Evolutionary conservation across 2,888 invertebrate genomes (phyloP), one percentile per base, ranked within the genome.

Genomic region (Cybosia mesomella): DNA sequence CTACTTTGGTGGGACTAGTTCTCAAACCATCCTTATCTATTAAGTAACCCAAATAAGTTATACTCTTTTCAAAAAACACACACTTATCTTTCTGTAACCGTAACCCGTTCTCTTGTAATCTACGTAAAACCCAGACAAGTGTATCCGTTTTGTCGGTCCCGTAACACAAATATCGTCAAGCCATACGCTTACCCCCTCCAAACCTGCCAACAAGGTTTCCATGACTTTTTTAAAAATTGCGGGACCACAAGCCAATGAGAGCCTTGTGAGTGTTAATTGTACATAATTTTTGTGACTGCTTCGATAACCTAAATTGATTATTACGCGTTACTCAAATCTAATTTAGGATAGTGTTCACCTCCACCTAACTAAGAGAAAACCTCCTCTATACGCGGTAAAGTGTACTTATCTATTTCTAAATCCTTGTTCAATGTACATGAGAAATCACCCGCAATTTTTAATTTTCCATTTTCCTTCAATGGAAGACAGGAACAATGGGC

Each of bases 141-240:
- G 22, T 9, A 24, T 8, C 9, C 18, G 9, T 7, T 2, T 60
- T 18, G 11, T 15, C 15, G 36, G 2, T 2, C 9, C 39, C 0
- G 24, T 60, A 11, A 43, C 18, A 4, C 13, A 60, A 1, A 60
- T 43, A 18, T 60, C 43, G 15, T 60, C 60, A 2, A 60, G 3
- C 24, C 36, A 43, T 9, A 39, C 18, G 3, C 39, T 24, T 5
- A 39, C 24, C 0, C 60, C 60, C 2, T 60, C 43, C 22, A 60
- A 18, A 0, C 60, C 60, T 0, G 7, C 9, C 18, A 60, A 18
- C 8, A 83, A 60, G 0, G 68, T 71, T 67, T 85, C 82, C 82
- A 89, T 88, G 0, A 83, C 66, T 68, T 79, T 78, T 77, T 90
- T 86, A 67, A 89, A 88, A 66, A 85, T 84, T 7, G 83, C 82